A percentile compares a stretch with the other conserved stretches of the same genome.
Conservation (phyloP, 1,140 invertebrate species). For the Drosophila seguyi region DNA sequence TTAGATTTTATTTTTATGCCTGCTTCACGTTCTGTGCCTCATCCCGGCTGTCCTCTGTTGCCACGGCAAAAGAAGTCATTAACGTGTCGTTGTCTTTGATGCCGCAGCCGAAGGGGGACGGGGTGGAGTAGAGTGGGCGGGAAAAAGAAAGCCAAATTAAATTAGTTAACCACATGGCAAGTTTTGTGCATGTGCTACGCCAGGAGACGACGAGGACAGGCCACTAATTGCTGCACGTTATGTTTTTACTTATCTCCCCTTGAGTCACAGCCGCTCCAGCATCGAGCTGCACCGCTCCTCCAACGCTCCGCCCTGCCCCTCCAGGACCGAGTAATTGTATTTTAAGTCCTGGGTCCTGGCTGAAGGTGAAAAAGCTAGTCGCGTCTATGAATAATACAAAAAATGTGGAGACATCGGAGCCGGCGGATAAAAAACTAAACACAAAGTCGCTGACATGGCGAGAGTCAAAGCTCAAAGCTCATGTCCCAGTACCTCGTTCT, state of each 20-base stretch:
- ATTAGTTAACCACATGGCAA: constrained; percentile 84
- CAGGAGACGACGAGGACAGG: constrained; percentile 28
- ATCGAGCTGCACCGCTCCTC: constrained; percentile 27
- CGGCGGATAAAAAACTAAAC: constrained; percentile 51
- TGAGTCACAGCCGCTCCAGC: constrained; percentile 2
- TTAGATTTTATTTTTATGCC: constrained; percentile 81
- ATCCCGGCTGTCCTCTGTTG: constrained; percentile 38
- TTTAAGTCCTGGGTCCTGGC: constrained; percentile 66
- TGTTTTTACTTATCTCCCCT: constrained; percentile 74
- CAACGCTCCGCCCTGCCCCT: neutral
- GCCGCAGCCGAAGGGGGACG: constrained; percentile 39
- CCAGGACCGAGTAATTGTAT: constrained; percentile 72
- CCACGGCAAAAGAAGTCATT: constrained; percentile 82
- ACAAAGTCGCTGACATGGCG: constrained; percentile 71
- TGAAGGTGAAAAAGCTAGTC: constrained; percentile 72
- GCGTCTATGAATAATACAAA: constrained; percentile 81
- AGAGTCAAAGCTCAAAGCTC: constrained; percentile 70
- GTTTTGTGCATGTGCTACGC: constrained; percentile 66
- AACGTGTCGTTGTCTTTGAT: constrained; percentile 83
- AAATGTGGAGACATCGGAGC: constrained; percentile 49
- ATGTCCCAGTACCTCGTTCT: constrained; percentile 29
- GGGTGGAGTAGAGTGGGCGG: constrained; percentile 14
- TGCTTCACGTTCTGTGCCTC: constrained; percentile 22
- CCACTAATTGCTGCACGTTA: constrained; percentile 84
- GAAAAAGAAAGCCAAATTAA: constrained; percentile 80